Conservation (phyloP, 2,113 vertebrate genomes). For the Myiagra hebetior region DNA sequence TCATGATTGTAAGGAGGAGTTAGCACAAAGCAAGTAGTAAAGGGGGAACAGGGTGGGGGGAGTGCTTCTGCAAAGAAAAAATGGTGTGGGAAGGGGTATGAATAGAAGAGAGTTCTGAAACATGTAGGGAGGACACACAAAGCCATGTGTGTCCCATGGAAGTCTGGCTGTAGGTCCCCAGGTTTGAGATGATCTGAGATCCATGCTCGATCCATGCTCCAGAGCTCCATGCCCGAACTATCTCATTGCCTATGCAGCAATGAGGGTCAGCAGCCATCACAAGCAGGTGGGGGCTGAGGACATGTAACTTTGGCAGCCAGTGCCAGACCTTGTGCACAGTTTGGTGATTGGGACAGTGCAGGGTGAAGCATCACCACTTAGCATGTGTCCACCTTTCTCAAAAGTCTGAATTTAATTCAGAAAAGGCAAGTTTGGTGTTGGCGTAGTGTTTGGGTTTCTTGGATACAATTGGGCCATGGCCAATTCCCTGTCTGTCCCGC, state of each 20-base stretch:
- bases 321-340: neutral
- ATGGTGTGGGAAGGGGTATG: neutral
- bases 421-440: neutral
- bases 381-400: rapidly evolving
- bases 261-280: neutral
- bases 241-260: neutral
- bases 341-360: neutral
- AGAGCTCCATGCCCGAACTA: rapidly evolving
- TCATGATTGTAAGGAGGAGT: neutral
- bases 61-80: neutral
- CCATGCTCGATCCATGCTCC: too few relatives aligned
- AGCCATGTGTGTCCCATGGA: neutral
- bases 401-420: neutral
- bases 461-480: rapidly evolving
- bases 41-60: rapidly evolving
- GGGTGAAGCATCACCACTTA: neutral
- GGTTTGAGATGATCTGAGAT: neutral
- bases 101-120: neutral
- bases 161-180: neutral
- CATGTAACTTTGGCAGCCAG: neutral
- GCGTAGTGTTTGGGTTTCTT: neutral
- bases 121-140: neutral
- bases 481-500: neutral
- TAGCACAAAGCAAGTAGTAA: neutral
- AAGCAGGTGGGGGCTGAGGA: neutral